Conservation (phyloP, 1,140 invertebrate species). For the Monomorium pharaonis region DNA sequence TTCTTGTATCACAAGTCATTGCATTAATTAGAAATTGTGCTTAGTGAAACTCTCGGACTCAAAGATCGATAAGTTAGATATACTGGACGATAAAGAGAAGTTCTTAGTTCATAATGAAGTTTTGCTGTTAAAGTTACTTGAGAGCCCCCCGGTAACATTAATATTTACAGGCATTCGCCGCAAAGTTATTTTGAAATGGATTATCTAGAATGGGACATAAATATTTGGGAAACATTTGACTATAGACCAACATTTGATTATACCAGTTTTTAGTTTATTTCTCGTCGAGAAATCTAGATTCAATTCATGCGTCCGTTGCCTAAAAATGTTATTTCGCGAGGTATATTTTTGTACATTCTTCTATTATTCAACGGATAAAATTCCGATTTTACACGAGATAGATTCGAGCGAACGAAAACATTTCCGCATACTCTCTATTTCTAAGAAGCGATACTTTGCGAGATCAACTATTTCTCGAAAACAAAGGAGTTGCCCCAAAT, state of each 20-base stretch:
- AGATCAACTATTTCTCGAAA: slow-evolving; percentile 43
- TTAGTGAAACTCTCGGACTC: background rate
- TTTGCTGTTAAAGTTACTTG: background rate
- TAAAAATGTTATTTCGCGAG: slow-evolving; percentile 1
- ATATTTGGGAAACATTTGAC: background rate
- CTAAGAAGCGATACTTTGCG: slow-evolving; percentile 23
- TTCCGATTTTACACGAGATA: background rate
- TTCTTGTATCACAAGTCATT: background rate
- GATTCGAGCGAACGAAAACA: slow-evolving; percentile 21
- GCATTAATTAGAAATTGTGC: slow-evolving; percentile 6
- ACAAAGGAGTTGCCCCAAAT: slow-evolving; percentile 50
- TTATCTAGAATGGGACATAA: background rate
- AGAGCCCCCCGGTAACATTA: background rate
- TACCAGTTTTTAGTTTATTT: background rate
- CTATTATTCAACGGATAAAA: background rate
- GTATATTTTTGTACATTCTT: slow-evolving; percentile 1
- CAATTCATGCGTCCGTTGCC: background rate
- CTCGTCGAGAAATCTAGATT: background rate
- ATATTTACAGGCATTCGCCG: background rate
- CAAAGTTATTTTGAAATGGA: background rate
- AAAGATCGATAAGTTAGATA: background rate
- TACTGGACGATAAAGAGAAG: background rate
- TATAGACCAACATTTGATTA: background rate
- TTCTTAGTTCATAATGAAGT: background rate
- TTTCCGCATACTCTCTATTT: slow-evolving; percentile 20